Percentiles rank a stretch among this genome's conserved stretches.
Conservation (phyloP, 2,797 vertebrate species). For the Lithobates pipiens region DNA sequence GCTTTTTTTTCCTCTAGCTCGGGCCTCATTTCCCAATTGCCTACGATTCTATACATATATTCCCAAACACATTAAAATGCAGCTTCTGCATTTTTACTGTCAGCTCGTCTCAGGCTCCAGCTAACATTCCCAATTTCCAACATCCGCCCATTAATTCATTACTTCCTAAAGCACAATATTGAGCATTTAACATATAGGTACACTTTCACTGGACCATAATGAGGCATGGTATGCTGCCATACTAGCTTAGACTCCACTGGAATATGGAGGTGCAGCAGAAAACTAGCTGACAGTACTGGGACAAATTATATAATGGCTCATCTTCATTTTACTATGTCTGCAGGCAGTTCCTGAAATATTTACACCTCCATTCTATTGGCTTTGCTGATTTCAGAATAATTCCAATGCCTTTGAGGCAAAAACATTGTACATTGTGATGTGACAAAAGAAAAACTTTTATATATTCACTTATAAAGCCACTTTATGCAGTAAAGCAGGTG, state of each 20-base stretch:
- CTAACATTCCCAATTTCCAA: not conserved
- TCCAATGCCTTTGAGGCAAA: slow-evolving; percentile 59
- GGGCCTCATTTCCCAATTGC: slow-evolving; percentile 48
- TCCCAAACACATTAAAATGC: slow-evolving; percentile 18
- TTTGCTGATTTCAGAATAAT: slow-evolving; percentile 65
- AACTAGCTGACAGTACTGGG: slow-evolving; percentile 35
- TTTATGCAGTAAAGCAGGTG: not conserved
- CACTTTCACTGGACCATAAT: not conserved
- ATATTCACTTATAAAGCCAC: not conserved
- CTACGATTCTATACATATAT: slow-evolving; percentile 29
- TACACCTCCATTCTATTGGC: slow-evolving; percentile 64
- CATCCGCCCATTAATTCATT: not conserved
- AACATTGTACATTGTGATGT: slow-evolving; percentile 15
- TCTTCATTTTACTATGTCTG: slow-evolving; percentile 66
- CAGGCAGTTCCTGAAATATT: slow-evolving; percentile 69
- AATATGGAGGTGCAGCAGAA: not conserved
- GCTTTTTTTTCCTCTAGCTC: slow-evolving; percentile 11
- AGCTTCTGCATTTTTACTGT: slow-evolving; percentile 17
- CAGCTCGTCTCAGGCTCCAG: not conserved
- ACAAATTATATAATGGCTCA: slow-evolving; percentile 70
- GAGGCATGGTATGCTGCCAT: not conserved
- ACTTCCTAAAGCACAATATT: not conserved
- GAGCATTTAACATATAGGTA: not conserved
- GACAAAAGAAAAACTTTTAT: slow-evolving; percentile 1
- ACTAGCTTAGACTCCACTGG: not conserved